Percentiles rank a stretch among this genome's conserved stretches.
phyloP scores from a whole-genome alignment of 2,113 vertebrate species.

The Benitochromis conjunctus region DNA sequence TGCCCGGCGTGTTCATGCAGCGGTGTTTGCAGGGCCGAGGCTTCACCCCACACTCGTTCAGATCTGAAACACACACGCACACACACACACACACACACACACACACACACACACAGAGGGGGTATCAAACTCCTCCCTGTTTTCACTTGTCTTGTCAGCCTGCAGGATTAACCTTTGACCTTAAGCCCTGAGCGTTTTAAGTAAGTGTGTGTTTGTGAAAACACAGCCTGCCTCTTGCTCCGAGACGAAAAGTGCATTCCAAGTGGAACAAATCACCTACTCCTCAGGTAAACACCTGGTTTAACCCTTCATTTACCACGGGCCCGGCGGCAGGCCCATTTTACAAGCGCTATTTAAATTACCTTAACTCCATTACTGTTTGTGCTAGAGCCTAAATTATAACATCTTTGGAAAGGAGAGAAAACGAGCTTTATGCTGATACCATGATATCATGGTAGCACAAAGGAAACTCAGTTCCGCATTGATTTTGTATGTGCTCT shows the following conservation, averaged over 20 bases:
- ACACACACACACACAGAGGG: neutral
- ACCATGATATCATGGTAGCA: neutral
- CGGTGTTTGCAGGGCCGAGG: conserved; percentile 90
- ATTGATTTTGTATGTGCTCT: neutral
- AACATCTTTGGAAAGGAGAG: neutral
- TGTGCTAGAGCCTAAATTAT: neutral
- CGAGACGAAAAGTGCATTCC: neutral
- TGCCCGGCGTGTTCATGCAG: conserved; percentile 92
- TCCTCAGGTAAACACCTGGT: neutral
- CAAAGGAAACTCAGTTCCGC: neutral
- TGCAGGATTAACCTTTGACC: conserved; percentile 41
- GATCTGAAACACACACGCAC: conserved; percentile 71
- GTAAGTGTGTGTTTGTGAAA: neutral
- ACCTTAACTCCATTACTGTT: too few relatives aligned
- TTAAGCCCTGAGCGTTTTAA: neutral
- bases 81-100: neutral
- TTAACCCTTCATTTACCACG: neutral
- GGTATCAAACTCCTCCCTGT: neutral
- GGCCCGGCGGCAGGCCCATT: neutral
- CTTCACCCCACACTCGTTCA: conserved; percentile 90
- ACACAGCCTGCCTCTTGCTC: neutral
- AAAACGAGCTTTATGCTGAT: neutral
- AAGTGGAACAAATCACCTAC: neutral
- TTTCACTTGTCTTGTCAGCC: neutral
- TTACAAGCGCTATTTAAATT: neutral